Evolutionary conservation across 2,888 invertebrate species (phyloP), one percentile per base, ranked within the genome.

Genomic region (Furcula furcula): DNA sequence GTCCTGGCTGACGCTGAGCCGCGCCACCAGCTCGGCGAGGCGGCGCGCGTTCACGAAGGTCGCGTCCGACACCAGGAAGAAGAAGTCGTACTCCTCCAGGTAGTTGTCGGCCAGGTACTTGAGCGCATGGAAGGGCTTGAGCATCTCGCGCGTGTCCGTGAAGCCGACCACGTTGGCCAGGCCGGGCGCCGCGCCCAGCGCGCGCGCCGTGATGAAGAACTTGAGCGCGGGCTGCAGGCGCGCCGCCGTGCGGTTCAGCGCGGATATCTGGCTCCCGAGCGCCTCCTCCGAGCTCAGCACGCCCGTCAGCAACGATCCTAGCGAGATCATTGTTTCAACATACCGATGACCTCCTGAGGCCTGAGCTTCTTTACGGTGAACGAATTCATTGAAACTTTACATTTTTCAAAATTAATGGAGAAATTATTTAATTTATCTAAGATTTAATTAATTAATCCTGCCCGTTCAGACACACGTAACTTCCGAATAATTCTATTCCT

Each of bases 81-180:
- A 98, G 86, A 95, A 98, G 78, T 98, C 97, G 77, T 94, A 98
- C 57, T 95, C 95, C 58, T 97, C 94, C 19, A 95, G 83, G 80
- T 94, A 97, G 73, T 96, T 96, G 58, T 97, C 97, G 0, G 94
- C 93, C 7, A 98, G 92, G 72, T 97, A 98, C 72, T 97, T 97
- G 26, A 98, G 89, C 11, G 95, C 93, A 69, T 97, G 96, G 76
- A 97, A 95, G 0, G 97, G 96, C 53, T 95, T 92, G 9, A 96
- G 89, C 72, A 94, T 82, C 37, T 86, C 74, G 84, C 92, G 55
- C 89, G 91, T 94, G 73, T 97, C 97, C 0, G 96, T 94, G 70
- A 98, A 97, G 1, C 95, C 96, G 0, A 98, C 96, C 32, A 97
- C 93, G 46, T 94, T 94, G 65, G 91, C 94, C 46, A 70, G 61